Percentiles rank a stretch among this genome's conserved stretches.
Conservation (phyloP, 2,888 invertebrate species). For the Heliconius charithonia region DNA sequence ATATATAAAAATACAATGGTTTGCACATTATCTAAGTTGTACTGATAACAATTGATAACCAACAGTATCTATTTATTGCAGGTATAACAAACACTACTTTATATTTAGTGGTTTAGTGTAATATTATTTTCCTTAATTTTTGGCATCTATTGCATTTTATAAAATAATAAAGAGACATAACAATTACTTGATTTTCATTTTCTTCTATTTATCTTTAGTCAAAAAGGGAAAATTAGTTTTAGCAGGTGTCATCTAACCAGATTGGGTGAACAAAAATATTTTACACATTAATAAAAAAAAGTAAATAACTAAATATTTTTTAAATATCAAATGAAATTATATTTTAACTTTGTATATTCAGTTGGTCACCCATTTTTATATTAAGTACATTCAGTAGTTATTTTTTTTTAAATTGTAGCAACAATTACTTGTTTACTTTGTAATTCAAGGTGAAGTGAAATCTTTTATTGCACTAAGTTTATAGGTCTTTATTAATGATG, state of each 20-base stretch:
- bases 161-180: background rate
- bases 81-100: background rate
- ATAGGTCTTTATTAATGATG: background rate
- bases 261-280: background rate
- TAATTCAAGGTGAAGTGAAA: background rate
- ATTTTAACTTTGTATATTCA: background rate
- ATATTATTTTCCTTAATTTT: background rate
- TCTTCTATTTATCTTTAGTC: background rate
- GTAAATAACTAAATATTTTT: background rate
- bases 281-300: background rate
- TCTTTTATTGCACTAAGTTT: background rate
- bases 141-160: background rate
- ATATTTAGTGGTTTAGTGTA: background rate
- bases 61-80: background rate
- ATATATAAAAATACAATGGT: background rate
- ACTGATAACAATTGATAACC: slow-evolving; percentile 3
- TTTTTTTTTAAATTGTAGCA: background rate
- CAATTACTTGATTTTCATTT: background rate
- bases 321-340: background rate
- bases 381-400: background rate
- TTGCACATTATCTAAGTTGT: background rate
- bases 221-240: too few species aligned
- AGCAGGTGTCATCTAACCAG: too few species aligned
- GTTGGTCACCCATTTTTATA: background rate
- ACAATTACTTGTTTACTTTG: background rate